A percentile compares a stretch with the other conserved stretches of the same genome.
These are phyloP conservation scores for Cerastis rubricosa DNA, from an alignment of 2,888 invertebrate genomes.

Conservation along the genomic window DNA sequence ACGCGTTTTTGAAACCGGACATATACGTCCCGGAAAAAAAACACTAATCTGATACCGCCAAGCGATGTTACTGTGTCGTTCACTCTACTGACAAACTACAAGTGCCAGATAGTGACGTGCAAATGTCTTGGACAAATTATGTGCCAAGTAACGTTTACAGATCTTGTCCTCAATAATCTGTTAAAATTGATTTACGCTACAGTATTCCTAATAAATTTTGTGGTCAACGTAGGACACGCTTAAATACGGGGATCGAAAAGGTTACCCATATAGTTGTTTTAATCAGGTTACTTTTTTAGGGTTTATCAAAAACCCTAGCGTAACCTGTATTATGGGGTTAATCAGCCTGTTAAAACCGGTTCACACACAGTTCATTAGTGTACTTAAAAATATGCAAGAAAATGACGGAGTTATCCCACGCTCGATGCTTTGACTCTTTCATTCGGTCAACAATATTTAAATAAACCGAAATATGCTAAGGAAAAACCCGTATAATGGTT, in stretches of 20 bases:
- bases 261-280: neutral
- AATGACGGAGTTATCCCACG: too few species aligned
- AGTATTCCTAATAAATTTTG: slow-evolving; percentile 7
- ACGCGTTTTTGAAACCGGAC: neutral
- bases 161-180: neutral
- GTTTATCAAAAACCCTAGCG: neutral
- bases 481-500: neutral
- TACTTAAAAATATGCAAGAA: too few species aligned
- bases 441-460: neutral
- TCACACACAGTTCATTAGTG: neutral
- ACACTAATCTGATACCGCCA: neutral
- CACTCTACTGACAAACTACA: neutral
- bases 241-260: neutral
- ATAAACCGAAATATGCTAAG: neutral
- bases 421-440: neutral
- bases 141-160: neutral
- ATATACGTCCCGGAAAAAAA: neutral
- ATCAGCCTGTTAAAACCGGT: neutral
- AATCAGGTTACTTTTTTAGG: neutral
- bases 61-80: neutral
- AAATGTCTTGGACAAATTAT: neutral
- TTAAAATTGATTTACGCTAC: neutral
- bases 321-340: neutral
- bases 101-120: neutral
- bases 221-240: neutral